Evolutionary conservation across 2,113 vertebrate species (phyloP).

Genomic region (Ochotona princeps): DNA sequence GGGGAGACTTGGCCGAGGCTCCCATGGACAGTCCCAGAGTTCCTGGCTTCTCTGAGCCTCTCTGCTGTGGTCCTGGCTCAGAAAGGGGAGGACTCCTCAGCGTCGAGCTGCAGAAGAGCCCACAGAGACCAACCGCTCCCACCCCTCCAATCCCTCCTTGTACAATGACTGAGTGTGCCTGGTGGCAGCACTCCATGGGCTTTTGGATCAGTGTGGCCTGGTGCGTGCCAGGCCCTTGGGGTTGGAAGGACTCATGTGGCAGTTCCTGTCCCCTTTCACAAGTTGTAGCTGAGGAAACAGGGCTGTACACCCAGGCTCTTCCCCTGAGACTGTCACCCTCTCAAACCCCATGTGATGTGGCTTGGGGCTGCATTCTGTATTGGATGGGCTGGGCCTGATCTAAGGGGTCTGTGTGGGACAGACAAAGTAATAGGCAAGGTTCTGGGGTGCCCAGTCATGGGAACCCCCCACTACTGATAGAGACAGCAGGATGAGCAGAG

Average conservation of each 20-base stretch:
- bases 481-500: not conserved
- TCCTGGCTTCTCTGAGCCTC: not conserved
- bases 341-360: accelerated
- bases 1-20: not conserved
- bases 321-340: not conserved
- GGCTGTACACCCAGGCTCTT: not conserved
- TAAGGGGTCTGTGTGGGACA: not conserved
- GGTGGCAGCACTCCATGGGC: constrained; percentile 41
- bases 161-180: constrained; percentile 53
- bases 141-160: constrained; percentile 42
- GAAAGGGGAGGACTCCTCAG: constrained; percentile 2
- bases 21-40: not conserved
- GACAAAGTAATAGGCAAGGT: not conserved
- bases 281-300: not conserved
- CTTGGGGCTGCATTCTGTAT: not conserved
- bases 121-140: constrained; percentile 2
- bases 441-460: not conserved
- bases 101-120: constrained; percentile 45
- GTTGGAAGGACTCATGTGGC: accelerated
- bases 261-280: not conserved
- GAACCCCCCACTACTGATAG: not conserved
- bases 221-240: not conserved
- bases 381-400: not conserved
- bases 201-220: constrained; percentile 50
- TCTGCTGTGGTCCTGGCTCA: not conserved